These are phyloP conservation scores for Erethizon dorsatum DNA, from an alignment of 2,797 vertebrate species.

Conservation along the genomic window DNA sequence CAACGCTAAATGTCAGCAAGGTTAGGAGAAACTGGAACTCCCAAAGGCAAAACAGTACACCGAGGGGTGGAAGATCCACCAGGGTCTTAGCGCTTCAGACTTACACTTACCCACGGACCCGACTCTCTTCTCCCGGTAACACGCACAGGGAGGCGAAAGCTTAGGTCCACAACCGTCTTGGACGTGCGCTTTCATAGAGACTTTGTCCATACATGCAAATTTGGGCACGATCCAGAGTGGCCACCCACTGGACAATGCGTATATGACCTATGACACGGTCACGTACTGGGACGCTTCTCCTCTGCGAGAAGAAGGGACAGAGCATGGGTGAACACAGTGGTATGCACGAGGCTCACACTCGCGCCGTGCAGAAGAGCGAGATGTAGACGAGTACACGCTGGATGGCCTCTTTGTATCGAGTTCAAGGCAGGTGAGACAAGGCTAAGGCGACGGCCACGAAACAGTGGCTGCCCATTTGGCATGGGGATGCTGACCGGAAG, in stretches of 20 bases:
- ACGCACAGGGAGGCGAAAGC: neutral
- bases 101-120: accelerated
- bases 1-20: accelerated
- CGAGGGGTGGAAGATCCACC: accelerated
- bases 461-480: neutral
- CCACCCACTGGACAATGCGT: accelerated
- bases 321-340: accelerated
- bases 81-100: accelerated
- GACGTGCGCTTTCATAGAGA: accelerated
- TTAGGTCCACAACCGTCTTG: neutral
- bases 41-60: accelerated
- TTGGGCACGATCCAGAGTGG: neutral
- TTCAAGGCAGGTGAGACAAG: neutral
- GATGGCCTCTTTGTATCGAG: accelerated
- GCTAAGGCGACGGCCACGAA: neutral
- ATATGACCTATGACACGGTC: accelerated
- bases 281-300: accelerated
- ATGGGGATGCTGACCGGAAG: neutral
- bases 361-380: neutral
- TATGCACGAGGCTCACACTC: accelerated
- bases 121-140: accelerated
- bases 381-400: accelerated
- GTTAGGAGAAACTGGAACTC: accelerated
- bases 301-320: accelerated
- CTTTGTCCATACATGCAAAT: accelerated